phyloP scores from a whole-genome alignment of 2,797 vertebrate species.

The Pseudomugil gertrudae region DNA sequence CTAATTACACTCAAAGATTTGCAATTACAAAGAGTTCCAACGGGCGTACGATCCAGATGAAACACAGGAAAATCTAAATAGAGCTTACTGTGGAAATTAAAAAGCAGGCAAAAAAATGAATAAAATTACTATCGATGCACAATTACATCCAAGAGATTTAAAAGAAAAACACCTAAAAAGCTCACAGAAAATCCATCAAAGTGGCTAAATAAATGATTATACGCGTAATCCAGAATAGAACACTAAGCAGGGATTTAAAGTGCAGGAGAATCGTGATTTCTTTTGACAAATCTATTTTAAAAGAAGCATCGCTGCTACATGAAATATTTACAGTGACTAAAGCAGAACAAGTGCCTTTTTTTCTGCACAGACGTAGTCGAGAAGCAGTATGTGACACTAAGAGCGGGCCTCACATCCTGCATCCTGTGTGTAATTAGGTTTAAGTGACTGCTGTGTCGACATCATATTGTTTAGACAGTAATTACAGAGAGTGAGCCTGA shows the following conservation, averaged over 20 bases:
- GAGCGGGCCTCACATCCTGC: conserved; percentile 6
- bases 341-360: conserved; percentile 2
- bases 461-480: conserved; percentile 32
- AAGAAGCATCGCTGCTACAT: conserved; percentile 3
- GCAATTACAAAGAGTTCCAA: neutral
- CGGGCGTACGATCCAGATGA: neutral
- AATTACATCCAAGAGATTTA: conserved; percentile 9
- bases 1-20: neutral
- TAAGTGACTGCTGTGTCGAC: conserved; percentile 32
- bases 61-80: neutral
- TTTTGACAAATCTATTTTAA: conserved; percentile 3
- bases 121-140: conserved; percentile 1
- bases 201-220: conserved; percentile 8
- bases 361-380: conserved; percentile 3
- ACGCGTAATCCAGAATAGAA: neutral
- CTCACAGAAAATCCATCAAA: conserved; percentile 12
- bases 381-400: conserved; percentile 10
- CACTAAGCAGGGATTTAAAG: conserved; percentile 1
- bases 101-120: conserved; percentile 1
- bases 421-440: conserved; percentile 33
- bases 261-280: conserved; percentile 1
- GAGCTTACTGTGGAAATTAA: neutral
- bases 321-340: conserved; percentile 4
- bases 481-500: conserved; percentile 23
- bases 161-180: neutral